A percentile compares a stretch with the other conserved stretches of the same genome.
Evolutionary conservation across 2,888 invertebrate species (phyloP).

Genomic region (Xestia xanthographa): DNA sequence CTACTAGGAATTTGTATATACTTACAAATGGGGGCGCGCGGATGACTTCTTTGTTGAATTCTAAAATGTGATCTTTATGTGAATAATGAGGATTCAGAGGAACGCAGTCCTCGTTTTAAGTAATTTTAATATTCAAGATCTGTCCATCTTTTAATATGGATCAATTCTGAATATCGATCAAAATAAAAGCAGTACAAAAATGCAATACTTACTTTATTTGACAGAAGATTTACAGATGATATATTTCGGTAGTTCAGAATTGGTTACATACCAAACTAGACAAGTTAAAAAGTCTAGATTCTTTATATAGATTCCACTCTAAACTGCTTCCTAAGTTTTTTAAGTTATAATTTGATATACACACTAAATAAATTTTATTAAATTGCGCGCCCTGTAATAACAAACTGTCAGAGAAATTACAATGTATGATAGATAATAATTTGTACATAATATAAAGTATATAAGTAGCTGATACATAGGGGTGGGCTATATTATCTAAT

Average conservation of each 20-base stretch:
- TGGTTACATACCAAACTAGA: neutral
- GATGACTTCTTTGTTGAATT: neutral
- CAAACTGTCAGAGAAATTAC: constrained; percentile 10
- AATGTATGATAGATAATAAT: constrained; percentile 38
- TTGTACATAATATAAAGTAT: constrained; percentile 51
- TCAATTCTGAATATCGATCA: neutral
- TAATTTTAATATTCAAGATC: neutral
- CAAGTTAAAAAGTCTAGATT: neutral
- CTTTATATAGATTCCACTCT: neutral
- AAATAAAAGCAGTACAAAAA: neutral
- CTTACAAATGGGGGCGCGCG: neutral
- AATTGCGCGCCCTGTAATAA: neutral
- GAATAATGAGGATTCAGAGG: neutral
- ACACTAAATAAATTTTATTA: constrained; percentile 27
- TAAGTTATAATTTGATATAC: constrained; percentile 52
- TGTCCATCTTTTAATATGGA: neutral
- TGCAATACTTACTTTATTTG: neutral
- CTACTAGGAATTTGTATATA: constrained; percentile 19
- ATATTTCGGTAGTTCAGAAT: neutral
- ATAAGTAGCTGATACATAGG: constrained; percentile 26
- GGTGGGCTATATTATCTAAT: constrained; percentile 29
- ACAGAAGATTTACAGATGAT: too few species aligned
- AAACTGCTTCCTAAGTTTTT: constrained; percentile 16
- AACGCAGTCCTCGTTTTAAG: neutral
- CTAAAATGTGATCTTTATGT: neutral